Conservation (phyloP, 2,113 vertebrate species). For the Pogona vitticeps region DNA sequence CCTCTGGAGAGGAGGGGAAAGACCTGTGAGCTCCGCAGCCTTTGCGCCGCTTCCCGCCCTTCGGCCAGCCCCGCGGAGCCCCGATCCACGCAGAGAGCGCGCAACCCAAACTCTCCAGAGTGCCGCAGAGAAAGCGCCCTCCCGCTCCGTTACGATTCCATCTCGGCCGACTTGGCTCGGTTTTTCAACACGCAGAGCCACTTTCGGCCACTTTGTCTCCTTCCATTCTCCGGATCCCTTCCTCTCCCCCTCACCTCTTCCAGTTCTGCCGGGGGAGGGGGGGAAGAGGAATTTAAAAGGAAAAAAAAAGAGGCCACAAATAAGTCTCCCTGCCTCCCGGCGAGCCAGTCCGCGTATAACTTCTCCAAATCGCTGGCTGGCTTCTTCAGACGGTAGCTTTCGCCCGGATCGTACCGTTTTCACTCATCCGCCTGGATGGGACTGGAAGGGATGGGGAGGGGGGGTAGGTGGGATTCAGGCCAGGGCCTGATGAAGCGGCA, state of each 20-base stretch:
- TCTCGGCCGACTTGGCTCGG: slow-evolving; percentile 62
- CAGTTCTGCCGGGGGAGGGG: too few species aligned
- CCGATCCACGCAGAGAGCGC: slow-evolving; percentile 21
- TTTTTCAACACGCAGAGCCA: slow-evolving; percentile 48
- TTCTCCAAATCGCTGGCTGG: neutral
- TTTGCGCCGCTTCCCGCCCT: slow-evolving; percentile 21
- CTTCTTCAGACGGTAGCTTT: neutral
- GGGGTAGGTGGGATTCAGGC: neutral
- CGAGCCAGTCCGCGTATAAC: neutral
- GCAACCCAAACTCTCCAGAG: neutral
- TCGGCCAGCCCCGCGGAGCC: slow-evolving; percentile 31
- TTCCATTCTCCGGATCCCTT: slow-evolving; percentile 3
- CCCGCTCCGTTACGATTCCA: slow-evolving; percentile 51
- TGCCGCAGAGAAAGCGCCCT: neutral
- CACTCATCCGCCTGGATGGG: neutral
- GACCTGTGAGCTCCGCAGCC: slow-evolving; percentile 42
- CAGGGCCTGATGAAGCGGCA: neutral
- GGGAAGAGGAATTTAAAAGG: too few species aligned
- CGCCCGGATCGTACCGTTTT: neutral
- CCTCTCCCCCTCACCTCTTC: neutral
- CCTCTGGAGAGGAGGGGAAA: neutral
- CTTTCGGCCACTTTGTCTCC: slow-evolving; percentile 53
- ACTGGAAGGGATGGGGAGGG: too few species aligned
- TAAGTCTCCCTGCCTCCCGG: slow-evolving; percentile 37
- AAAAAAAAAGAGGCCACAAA: neutral